Evolutionary conservation across 2,888 invertebrate genomes (phyloP).

Genomic region (Athripsodes cinereus): DNA sequence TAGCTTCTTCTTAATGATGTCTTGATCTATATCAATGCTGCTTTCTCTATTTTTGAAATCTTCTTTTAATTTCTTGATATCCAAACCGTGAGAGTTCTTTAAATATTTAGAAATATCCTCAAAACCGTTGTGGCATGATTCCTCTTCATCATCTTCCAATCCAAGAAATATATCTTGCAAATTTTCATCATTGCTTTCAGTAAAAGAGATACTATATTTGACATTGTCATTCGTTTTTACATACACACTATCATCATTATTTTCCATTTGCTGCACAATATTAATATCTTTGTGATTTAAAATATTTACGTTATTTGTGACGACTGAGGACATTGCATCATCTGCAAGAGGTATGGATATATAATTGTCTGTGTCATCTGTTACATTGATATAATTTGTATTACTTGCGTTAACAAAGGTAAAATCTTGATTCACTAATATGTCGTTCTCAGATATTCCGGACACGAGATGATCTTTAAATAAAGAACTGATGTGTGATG

Average conservation of each 20-base stretch:
- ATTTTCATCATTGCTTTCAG: constrained; percentile 8
- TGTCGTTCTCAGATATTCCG: constrained; percentile 10
- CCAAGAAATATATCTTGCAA: constrained; percentile 19
- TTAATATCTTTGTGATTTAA: not conserved
- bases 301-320: not conserved
- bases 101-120: constrained; percentile 20
- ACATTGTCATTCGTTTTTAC: not conserved
- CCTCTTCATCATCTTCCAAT: constrained; percentile 11
- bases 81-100: constrained; percentile 15
- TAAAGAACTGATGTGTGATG: constrained; percentile 6
- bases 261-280: not conserved
- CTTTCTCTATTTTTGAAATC: constrained; percentile 23
- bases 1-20: not conserved
- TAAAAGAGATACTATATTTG: constrained; percentile 12
- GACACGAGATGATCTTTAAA: constrained; percentile 18
- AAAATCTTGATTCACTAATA: constrained; percentile 16
- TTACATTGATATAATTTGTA: constrained; percentile 5
- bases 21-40: not conserved
- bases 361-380: constrained; percentile 10
- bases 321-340: not conserved
- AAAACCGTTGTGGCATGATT: constrained; percentile 8
- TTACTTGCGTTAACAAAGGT: constrained; percentile 11
- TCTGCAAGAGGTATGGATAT: constrained; percentile 8
- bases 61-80: constrained; percentile 20
- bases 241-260: not conserved